phyloP scores from a whole-genome alignment of 1,140 invertebrate genomes.

The Pentalonia nigronervosa region DNA sequence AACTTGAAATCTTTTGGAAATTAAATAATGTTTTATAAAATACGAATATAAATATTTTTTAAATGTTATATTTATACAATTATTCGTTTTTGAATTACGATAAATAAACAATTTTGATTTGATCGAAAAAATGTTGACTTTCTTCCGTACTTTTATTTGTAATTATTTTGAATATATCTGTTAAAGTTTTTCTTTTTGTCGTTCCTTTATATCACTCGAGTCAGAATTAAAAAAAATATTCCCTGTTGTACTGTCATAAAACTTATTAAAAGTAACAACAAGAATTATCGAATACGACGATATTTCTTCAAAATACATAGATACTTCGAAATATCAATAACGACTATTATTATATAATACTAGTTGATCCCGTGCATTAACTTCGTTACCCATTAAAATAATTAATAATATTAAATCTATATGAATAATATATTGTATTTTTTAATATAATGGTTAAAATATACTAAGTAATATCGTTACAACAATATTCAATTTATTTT shows the following conservation, averaged over 20 bases:
- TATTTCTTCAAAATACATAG: not conserved
- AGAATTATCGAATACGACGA: not conserved
- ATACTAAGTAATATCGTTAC: too few relatives aligned
- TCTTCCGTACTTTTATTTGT: not conserved
- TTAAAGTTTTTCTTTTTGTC: not conserved
- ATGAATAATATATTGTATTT: too few relatives aligned
- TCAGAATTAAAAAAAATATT: not conserved
- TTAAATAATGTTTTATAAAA: too few relatives aligned
- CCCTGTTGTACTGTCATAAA: fast-evolving
- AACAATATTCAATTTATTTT: too few relatives aligned
- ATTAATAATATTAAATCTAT: too few relatives aligned
- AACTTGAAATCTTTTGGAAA: too few relatives aligned
- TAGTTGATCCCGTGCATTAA: too few relatives aligned
- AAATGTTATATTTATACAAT: too few relatives aligned
- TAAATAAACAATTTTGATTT: not conserved
- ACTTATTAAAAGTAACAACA: not conserved
- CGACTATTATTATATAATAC: not conserved
- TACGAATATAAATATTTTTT: too few relatives aligned
- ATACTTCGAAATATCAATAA: not conserved
- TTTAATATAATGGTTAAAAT: too few relatives aligned
- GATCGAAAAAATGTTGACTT: not conserved
- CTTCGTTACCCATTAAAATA: too few relatives aligned
- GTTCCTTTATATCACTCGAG: not conserved
- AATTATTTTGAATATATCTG: not conserved
- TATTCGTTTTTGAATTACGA: too few relatives aligned